Evolutionary conservation across 2,888 invertebrate species (phyloP).

Genomic region (Lapara coniferarum): DNA sequence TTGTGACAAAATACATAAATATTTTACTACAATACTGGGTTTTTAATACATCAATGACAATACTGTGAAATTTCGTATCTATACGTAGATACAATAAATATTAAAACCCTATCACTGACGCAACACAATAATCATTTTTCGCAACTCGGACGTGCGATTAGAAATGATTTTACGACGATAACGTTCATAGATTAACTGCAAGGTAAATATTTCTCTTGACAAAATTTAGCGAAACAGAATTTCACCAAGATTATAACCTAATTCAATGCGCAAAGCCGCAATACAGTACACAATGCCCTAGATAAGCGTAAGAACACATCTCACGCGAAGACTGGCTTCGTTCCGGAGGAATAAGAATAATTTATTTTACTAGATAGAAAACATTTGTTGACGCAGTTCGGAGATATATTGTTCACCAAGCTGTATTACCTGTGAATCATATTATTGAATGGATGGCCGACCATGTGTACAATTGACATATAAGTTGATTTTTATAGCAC

Average conservation of each 20-base stretch:
- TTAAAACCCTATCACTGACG: conserved; percentile 7
- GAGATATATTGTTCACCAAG: neutral
- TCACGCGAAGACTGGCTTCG: conserved; percentile 2
- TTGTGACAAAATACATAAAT: no score
- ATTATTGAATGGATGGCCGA: neutral
- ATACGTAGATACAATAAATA: no score
- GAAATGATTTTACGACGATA: conserved; percentile 12
- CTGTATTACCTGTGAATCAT: neutral
- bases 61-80: no score
- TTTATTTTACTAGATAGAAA: conserved; percentile 4
- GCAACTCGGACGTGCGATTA: conserved; percentile 13
- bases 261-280: neutral
- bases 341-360: conserved; percentile 19
- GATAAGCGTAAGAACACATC: neutral
- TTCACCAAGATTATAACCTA: neutral
- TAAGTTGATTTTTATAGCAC: no score
- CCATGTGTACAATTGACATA: no score
- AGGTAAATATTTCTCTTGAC: neutral
- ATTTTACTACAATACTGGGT: no score
- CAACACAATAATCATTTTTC: conserved; percentile 7
- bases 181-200: conserved; percentile 1
- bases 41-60: no score
- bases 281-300: conserved; percentile 1
- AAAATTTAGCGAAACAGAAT: neutral
- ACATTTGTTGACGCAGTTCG: neutral